Conservation (phyloP, 2,113 vertebrate species). For the Brachirus orientalis region DNA sequence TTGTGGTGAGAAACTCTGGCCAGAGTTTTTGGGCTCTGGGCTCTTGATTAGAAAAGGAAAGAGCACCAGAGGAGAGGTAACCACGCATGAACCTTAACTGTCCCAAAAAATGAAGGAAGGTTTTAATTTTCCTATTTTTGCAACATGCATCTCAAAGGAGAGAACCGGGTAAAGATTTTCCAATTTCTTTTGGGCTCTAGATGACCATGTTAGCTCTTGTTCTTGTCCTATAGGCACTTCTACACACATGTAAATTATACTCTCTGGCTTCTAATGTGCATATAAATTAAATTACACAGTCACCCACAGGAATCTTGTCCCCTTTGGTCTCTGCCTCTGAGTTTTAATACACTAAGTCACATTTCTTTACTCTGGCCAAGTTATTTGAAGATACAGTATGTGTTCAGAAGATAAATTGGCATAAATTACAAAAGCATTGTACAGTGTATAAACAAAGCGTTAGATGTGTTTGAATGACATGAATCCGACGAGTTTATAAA, state of each 20-base stretch:
- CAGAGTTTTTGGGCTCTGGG: slow-evolving; percentile 56
- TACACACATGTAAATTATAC: slow-evolving; percentile 67
- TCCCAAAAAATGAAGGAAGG: slow-evolving; percentile 70
- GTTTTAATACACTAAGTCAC: slow-evolving; percentile 65
- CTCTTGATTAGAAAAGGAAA: slow-evolving; percentile 69
- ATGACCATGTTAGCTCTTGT: slow-evolving; percentile 34
- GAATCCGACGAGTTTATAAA: slow-evolving; percentile 2
- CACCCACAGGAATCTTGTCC: slow-evolving; percentile 61
- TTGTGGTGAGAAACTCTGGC: slow-evolving; percentile 67
- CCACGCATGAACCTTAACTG: slow-evolving; percentile 69
- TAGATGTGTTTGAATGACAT: slow-evolving; percentile 1
- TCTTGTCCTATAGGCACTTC: slow-evolving; percentile 48
- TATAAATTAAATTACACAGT: slow-evolving; percentile 74
- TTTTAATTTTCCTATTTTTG: slow-evolving; percentile 75
- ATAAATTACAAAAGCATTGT: slow-evolving; percentile 9
- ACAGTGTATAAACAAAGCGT: background rate
- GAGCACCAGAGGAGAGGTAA: slow-evolving; percentile 60
- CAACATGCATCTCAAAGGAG: slow-evolving; percentile 55
- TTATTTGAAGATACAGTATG: slow-evolving; percentile 40
- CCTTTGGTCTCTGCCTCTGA: slow-evolving; percentile 64
- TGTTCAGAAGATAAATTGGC: slow-evolving; percentile 22
- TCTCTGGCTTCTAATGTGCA: slow-evolving; percentile 66
- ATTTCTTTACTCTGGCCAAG: slow-evolving; percentile 59
- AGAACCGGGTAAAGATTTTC: slow-evolving; percentile 51
- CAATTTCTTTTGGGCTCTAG: slow-evolving; percentile 25